Evolutionary conservation across 2,113 vertebrate genomes (phyloP), one percentile per base, ranked within the genome.

Genomic region (Cromileptes altivelis): DNA sequence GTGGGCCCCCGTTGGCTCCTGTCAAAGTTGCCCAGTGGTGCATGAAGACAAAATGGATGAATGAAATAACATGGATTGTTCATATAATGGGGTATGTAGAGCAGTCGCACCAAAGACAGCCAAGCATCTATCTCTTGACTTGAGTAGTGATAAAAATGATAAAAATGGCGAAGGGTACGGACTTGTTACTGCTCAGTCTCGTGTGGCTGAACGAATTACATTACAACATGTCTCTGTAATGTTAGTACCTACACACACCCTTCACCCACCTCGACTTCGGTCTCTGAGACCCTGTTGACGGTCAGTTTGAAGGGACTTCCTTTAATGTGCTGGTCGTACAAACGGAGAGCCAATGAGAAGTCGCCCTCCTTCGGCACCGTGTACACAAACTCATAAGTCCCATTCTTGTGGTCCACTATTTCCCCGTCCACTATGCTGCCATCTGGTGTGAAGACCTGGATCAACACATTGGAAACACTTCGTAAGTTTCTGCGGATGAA

Each of bases 241-340:
- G 40, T 42, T 42, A 42, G 8, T 45, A 45, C 19, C 5, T 14
- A 18, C 15, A 50, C 15, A 60, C 49, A 42, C 0, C 3, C 4
- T 40, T 6, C 18, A 75, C 91, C 42, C 76, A 94, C 93, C 70
- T 93, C 92, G 0, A 86, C 68, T 1, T 92, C 90, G 0, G 96
- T 94, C 30, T 98, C 97, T 0, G 94, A 94, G 1, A 95, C 95
- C 58, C 93, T 95, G 86, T 95, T 93, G 64, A 99, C 96, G 64
- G 95, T 98, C 27, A 99, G 96, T 86, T 95, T 97, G 86, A 99
- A 99, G 0, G 98, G 98, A 91, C 98, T 99, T 88, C 98, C 98
- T 68, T 97, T 98, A 87, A 99, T 99, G 91, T 99, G 98, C 70
- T 99, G 98, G 94, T 99, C 97, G 5, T 99, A 97, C 69, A 99